phyloP scores from a whole-genome alignment of 2,113 vertebrate genomes.

The Neofelis nebulosa region DNA sequence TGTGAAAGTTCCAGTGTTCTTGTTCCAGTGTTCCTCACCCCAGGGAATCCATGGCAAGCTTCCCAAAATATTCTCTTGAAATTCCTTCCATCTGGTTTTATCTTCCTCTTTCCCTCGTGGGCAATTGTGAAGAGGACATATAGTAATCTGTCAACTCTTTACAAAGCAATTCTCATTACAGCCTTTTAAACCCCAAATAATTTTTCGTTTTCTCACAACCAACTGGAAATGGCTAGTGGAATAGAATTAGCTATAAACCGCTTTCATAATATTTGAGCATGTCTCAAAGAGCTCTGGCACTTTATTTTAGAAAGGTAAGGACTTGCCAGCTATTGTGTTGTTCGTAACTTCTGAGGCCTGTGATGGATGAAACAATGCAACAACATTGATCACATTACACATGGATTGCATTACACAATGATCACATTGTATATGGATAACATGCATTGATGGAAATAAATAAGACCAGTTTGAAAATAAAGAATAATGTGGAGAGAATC shows the following conservation, averaged over 20 bases:
- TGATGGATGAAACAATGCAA: not conserved
- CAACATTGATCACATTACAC: not conserved
- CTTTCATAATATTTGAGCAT: not conserved
- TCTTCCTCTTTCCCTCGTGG: not conserved
- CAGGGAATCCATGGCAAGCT: not conserved
- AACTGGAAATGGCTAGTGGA: not conserved
- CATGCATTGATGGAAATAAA: not conserved
- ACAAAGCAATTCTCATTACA: not conserved
- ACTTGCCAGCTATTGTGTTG: not conserved
- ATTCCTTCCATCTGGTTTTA: not conserved
- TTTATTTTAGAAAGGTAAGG: not conserved
- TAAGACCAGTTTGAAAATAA: conserved; percentile 33
- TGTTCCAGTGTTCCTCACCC: not conserved
- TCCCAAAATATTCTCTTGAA: not conserved
- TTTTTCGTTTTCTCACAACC: not conserved
- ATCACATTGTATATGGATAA: not conserved
- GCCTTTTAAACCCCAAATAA: not conserved
- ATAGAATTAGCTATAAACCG: not conserved
- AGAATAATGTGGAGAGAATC: not conserved
- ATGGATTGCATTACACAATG: not conserved
- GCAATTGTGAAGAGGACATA: not conserved
- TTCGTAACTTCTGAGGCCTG: not conserved
- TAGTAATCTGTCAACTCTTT: not conserved
- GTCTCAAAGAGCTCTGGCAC: not conserved
- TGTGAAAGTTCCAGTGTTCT: not conserved